A percentile compares a stretch with the other conserved stretches of the same genome.
These are phyloP conservation scores for Lasioglossum morio DNA, from an alignment of 2,888 invertebrate genomes.

Conservation along the genomic window DNA sequence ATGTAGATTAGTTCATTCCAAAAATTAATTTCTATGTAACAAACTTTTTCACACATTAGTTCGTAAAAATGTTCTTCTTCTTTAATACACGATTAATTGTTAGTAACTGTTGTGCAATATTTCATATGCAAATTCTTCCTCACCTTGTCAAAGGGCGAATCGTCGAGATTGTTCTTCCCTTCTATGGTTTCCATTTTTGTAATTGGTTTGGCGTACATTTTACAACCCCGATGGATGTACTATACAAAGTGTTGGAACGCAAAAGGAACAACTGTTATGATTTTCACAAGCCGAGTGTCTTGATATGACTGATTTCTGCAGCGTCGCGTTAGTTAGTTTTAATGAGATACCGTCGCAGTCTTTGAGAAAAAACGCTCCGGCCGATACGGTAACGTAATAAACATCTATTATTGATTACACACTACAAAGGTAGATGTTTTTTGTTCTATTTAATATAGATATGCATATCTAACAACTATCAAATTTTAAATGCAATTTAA, in stretches of 20 bases:
- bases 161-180: background rate
- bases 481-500: background rate
- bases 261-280: slow-evolving; percentile 21
- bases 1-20: too few species aligned
- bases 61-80: background rate
- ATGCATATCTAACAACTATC: background rate
- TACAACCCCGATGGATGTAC: background rate
- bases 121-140: background rate
- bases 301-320: slow-evolving; percentile 53
- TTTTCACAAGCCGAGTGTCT: slow-evolving; percentile 47
- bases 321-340: slow-evolving; percentile 44
- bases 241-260: background rate
- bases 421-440: background rate
- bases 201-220: slow-evolving; percentile 50
- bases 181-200: background rate
- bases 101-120: background rate
- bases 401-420: background rate
- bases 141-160: slow-evolving; percentile 57
- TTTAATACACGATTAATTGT: background rate
- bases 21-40: too few species aligned
- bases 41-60: too few species aligned
- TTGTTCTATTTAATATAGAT: background rate
- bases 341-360: slow-evolving; percentile 39
- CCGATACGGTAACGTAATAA: background rate
- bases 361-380: slow-evolving; percentile 22